These are phyloP conservation scores for Littorina saxatilis DNA, from an alignment of 1,140 invertebrate species.

Conservation along the genomic window DNA sequence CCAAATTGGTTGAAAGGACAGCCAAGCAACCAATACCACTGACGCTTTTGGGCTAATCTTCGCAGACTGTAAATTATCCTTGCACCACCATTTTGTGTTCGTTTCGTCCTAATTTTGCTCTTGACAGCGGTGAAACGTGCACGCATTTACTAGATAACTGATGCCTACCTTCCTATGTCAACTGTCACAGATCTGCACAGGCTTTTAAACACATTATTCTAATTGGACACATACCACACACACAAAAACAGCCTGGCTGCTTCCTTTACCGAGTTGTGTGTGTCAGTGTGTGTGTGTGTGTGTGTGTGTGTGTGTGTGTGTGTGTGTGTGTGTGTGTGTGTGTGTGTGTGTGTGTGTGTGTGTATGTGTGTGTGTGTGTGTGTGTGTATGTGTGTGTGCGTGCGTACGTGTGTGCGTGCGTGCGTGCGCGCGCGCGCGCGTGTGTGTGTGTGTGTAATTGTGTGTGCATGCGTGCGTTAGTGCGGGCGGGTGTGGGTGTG, in stretches of 20 bases:
- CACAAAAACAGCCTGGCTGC: background rate
- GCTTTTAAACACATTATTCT: background rate
- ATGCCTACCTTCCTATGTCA: background rate
- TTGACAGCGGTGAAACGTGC: too few relatives aligned
- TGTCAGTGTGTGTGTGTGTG: background rate
- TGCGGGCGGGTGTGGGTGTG: too few relatives aligned
- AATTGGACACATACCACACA: background rate
- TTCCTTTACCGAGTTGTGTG: background rate
- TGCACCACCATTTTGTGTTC: too few relatives aligned
- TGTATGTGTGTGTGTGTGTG: background rate
- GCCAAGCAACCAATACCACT: too few relatives aligned
- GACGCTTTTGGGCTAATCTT: too few relatives aligned
- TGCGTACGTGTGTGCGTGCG: background rate
- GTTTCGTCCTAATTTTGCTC: too few relatives aligned
- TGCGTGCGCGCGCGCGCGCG: background rate
- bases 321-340: too few relatives aligned
- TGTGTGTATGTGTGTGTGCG: conserved; percentile 1
- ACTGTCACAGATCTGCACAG: background rate
- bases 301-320: background rate
- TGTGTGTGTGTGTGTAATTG: background rate
- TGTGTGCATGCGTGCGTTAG: too few relatives aligned
- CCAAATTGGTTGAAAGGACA: too few relatives aligned
- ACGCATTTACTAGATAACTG: too few relatives aligned
- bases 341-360: background rate
- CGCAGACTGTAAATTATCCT: too few relatives aligned